phyloP scores from a whole-genome alignment of 30 jellyfish, hydroid and myxozoan genomes.

The Hydractinia echinata region DNA sequence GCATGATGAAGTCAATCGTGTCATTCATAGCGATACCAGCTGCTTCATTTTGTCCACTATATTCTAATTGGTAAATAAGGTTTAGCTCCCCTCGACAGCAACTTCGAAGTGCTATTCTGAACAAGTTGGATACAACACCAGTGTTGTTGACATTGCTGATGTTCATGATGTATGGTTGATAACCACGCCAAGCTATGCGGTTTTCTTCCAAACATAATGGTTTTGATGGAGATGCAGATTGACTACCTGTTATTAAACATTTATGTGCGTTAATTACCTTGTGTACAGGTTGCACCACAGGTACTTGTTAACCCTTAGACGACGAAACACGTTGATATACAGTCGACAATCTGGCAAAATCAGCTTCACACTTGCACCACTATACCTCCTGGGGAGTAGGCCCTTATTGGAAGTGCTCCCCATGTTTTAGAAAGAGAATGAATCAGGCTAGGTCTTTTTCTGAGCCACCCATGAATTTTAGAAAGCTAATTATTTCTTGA shows the following conservation, averaged over 20 bases:
- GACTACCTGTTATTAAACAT: background rate
- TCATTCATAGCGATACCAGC: background rate
- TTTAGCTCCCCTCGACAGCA: conserved; percentile 19
- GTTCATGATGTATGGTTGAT: background rate
- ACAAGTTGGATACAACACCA: background rate
- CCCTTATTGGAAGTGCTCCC: too few species aligned
- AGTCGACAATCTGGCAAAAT: too few species aligned
- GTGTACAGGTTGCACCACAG: too few species aligned
- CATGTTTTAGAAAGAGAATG: too few species aligned
- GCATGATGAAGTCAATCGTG: background rate
- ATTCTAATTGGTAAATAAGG: background rate
- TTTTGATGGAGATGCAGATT: conserved; percentile 3
- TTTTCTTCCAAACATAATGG: background rate
- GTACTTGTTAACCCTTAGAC: too few species aligned
- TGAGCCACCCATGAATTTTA: too few species aligned
- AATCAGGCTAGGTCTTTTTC: too few species aligned
- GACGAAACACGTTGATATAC: too few species aligned
- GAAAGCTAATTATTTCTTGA: too few species aligned
- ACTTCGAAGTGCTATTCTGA: background rate
- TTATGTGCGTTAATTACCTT: too few species aligned
- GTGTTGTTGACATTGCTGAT: background rate
- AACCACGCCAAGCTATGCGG: conserved; percentile 9
- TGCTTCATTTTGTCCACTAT: background rate
- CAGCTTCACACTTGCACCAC: too few species aligned
- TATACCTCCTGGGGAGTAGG: too few species aligned